Percentiles rank a stretch among this genome's conserved stretches.
Conservation (phyloP, 2,888 invertebrate species). For the Drosophila suboccidentalis region DNA sequence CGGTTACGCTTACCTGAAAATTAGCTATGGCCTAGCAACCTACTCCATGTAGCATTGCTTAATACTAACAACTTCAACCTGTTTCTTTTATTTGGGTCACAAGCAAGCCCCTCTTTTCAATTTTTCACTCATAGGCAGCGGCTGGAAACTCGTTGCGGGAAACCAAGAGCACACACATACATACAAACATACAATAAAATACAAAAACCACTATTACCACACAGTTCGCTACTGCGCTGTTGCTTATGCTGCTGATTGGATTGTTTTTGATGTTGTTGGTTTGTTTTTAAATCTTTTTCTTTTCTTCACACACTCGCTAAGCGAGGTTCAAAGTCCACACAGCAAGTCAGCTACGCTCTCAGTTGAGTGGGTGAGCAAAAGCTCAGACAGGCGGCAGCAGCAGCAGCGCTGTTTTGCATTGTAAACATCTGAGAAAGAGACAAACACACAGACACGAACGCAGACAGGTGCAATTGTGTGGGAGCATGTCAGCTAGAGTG, state of each 20-base stretch:
- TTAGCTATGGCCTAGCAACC: conserved; percentile 46
- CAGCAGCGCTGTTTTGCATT: conserved; percentile 28
- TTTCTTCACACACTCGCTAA: conserved; percentile 50
- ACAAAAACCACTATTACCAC: conserved; percentile 62
- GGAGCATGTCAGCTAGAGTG: conserved; percentile 14
- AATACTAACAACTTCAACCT: conserved; percentile 50
- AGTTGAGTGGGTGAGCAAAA: conserved; percentile 53
- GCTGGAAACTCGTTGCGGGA: conserved; percentile 61
- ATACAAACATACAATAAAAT: conserved; percentile 17
- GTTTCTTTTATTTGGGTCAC: conserved; percentile 62
- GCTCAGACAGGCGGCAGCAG: conserved; percentile 31
- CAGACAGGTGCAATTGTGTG: conserved; percentile 56
- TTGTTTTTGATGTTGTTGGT: conserved; percentile 37
- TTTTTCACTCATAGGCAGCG: conserved; percentile 45
- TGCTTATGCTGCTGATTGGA: conserved; percentile 31
- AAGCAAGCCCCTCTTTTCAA: conserved; percentile 57
- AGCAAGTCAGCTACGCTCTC: conserved; percentile 42
- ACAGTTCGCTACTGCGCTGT: conserved; percentile 33
- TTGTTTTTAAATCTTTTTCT: conserved; percentile 44
- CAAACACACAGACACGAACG: conserved; percentile 21
- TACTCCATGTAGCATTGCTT: conserved; percentile 38
- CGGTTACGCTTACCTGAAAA: conserved; percentile 20
- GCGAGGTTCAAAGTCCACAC: conserved; percentile 74
- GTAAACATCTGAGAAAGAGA: conserved; percentile 62
- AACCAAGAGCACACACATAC: conserved; percentile 25